Evolutionary conservation across 2,888 invertebrate species (phyloP).

Genomic region (Apoderus coryli): DNA sequence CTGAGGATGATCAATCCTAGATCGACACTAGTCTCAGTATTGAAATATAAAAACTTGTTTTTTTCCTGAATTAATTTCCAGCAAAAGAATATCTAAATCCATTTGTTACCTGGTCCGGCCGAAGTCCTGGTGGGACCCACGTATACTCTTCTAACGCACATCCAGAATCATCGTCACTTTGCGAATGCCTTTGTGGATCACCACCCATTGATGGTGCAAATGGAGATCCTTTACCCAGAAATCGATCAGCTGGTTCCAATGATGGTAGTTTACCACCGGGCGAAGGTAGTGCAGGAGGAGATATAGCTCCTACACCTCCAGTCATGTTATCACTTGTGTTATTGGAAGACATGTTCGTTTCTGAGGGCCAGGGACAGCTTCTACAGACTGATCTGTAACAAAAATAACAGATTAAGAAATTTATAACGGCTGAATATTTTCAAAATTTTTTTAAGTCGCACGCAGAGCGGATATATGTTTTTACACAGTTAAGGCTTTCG

Average conservation of each 20-base stretch:
- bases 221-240: conserved; percentile 43
- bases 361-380: conserved; percentile 59
- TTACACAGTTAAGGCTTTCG: no score
- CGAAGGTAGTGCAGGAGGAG: conserved; percentile 29
- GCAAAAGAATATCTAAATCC: no score
- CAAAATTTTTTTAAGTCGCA: no score
- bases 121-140: conserved; percentile 92
- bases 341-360: conserved; percentile 22
- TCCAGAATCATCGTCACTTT: conserved; percentile 95
- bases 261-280: conserved; percentile 31
- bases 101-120: conserved; percentile 97
- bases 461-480: no score
- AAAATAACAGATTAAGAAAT: conserved; percentile 24
- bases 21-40: no score
- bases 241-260: conserved; percentile 36
- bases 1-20: no score
- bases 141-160: conserved; percentile 97
- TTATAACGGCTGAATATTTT: no score
- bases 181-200: conserved; percentile 73
- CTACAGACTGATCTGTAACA: conserved; percentile 67
- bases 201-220: conserved; percentile 37
- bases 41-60: no score
- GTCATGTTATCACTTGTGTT: no score
- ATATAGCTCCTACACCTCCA: conserved; percentile 27
- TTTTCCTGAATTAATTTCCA: no score